These are phyloP conservation scores for Neoascia interrupta DNA, from an alignment of 2,888 invertebrate genomes.

Conservation along the genomic window DNA sequence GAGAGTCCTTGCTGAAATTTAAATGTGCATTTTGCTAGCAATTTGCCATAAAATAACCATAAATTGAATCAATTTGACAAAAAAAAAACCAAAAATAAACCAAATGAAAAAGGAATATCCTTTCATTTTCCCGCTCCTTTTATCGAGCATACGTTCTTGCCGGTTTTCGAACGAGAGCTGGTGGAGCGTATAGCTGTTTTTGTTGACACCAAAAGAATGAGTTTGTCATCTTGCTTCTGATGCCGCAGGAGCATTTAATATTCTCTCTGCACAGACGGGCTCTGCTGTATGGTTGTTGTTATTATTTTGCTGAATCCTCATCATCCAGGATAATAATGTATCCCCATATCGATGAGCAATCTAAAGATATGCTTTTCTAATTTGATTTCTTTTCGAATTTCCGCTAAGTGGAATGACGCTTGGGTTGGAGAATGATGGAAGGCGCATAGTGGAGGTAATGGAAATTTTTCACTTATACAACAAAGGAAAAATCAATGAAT, in stretches of 20 bases:
- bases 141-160: slow-evolving; percentile 20
- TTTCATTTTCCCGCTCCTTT: slow-evolving; percentile 16
- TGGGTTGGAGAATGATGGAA: background rate
- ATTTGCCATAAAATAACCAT: slow-evolving; percentile 77
- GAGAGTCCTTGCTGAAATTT: slow-evolving; percentile 51
- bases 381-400: slow-evolving; percentile 27
- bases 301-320: background rate
- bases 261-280: slow-evolving; percentile 24
- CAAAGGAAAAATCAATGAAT: background rate
- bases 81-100: too few species aligned
- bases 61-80: slow-evolving; percentile 77
- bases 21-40: slow-evolving; percentile 73
- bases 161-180: background rate
- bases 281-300: background rate
- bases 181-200: too few species aligned
- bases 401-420: slow-evolving; percentile 3
- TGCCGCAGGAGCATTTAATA: slow-evolving; percentile 35
- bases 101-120: slow-evolving; percentile 31
- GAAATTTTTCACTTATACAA: background rate
- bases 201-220: slow-evolving; percentile 42
- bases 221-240: slow-evolving; percentile 24
- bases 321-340: slow-evolving; percentile 10
- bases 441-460: background rate
- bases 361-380: slow-evolving; percentile 34
- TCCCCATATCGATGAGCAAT: slow-evolving; percentile 23